A percentile compares a stretch with the other conserved stretches of the same genome.
phyloP scores from a whole-genome alignment of 2,888 invertebrate genomes.

The Eilema caniola region DNA sequence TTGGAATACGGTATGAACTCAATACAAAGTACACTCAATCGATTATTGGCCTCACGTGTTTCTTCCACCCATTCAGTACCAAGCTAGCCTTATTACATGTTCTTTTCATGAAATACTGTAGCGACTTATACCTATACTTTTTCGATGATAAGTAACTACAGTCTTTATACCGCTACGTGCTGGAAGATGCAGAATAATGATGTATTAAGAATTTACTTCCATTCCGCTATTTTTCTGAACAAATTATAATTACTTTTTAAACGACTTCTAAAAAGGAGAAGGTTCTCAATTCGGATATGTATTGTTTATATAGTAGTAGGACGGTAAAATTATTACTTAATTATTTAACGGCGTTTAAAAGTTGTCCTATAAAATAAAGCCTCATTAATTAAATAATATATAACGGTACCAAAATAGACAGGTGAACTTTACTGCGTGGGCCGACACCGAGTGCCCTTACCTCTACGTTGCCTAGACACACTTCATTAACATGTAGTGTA shows the following conservation, averaged over 20 bases:
- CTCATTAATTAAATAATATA: constrained; percentile 5
- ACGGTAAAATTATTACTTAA: no score
- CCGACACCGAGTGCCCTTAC: neutral
- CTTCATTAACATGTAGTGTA: constrained; percentile 15
- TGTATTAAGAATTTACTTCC: no score
- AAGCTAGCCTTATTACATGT: neutral
- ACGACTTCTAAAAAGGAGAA: no score
- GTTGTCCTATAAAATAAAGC: neutral
- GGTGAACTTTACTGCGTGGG: constrained; percentile 4
- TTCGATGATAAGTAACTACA: no score
- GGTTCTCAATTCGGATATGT: no score
- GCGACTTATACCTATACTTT: neutral
- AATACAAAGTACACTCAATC: neutral
- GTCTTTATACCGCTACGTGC: neutral
- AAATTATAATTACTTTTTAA: no score
- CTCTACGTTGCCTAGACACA: constrained; percentile 9
- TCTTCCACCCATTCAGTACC: neutral
- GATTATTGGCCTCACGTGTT: constrained; percentile 1
- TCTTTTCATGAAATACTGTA: no score
- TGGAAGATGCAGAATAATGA: no score
- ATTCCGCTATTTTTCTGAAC: no score
- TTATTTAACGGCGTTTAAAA: constrained; percentile 2
- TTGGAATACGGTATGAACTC: neutral
- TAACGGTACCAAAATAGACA: neutral
- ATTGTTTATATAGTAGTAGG: no score